A percentile compares a stretch with the other conserved stretches of the same genome.
phyloP scores from a whole-genome alignment of 2,888 invertebrate species.

The Zaprionus bogoriensis region DNA sequence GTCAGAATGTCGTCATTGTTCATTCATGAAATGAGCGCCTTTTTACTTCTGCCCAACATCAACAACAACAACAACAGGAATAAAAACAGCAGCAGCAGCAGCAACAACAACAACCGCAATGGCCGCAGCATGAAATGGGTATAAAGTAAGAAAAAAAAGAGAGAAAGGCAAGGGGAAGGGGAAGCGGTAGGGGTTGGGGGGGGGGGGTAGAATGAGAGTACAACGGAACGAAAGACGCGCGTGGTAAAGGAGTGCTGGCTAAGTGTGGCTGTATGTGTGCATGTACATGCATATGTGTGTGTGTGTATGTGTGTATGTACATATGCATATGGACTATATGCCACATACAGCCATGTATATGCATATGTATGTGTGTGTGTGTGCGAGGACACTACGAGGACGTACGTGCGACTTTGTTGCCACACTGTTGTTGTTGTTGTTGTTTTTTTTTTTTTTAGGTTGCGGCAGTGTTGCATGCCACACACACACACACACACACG shows the following conservation, averaged over 20 bases:
- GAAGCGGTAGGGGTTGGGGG: background rate
- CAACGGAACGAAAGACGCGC: slow-evolving; percentile 34
- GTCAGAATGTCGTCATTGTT: slow-evolving; percentile 78
- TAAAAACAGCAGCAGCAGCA: slow-evolving; percentile 16
- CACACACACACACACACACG: slow-evolving; percentile 28
- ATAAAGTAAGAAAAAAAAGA: slow-evolving; percentile 11
- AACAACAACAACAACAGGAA: slow-evolving; percentile 20
- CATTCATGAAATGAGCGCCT: slow-evolving; percentile 74
- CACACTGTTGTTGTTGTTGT: slow-evolving; percentile 32
- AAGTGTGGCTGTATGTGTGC: slow-evolving; percentile 12
- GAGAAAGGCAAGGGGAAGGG: slow-evolving; percentile 3
- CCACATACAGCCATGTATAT: background rate
- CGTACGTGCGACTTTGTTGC: slow-evolving; percentile 69
- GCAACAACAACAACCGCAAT: slow-evolving; percentile 59
- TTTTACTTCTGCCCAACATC: slow-evolving; percentile 55
- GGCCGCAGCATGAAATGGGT: slow-evolving; percentile 64
- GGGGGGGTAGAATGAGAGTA: background rate
- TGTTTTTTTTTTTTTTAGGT: slow-evolving; percentile 12
- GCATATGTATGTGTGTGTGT: slow-evolving; percentile 28
- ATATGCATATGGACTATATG: too few relatives aligned
- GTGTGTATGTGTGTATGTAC: background rate
- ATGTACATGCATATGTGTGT: background rate
- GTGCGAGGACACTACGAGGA: slow-evolving; percentile 71
- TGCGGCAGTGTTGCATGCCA: slow-evolving; percentile 65
- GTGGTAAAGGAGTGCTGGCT: slow-evolving; percentile 62